Percentiles rank a stretch among this genome's conserved stretches.
Evolutionary conservation across 2,888 invertebrate species (phyloP).

Genomic region (Agrotis ipsilon): DNA sequence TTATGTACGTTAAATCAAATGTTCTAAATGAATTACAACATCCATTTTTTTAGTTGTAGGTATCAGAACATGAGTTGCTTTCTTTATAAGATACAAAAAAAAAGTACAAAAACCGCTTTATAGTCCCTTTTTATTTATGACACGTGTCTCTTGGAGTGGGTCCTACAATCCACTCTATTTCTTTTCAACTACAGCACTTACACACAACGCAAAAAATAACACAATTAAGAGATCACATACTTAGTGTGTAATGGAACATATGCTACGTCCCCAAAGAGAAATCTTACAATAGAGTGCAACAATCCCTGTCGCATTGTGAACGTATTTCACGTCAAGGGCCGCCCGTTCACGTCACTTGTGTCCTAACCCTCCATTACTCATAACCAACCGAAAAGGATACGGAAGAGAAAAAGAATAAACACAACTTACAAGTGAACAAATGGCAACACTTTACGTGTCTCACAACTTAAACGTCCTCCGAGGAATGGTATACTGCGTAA

Average conservation of each 20-base stretch:
- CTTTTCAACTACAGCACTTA: background rate
- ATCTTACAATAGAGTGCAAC: slow-evolving; percentile 74
- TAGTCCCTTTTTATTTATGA: background rate
- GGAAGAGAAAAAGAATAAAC: slow-evolving; percentile 83
- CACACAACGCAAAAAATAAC: slow-evolving; percentile 21
- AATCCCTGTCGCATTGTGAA: slow-evolving; percentile 78
- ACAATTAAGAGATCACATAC: slow-evolving; percentile 57
- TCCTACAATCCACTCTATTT: background rate
- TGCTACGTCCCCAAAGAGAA: slow-evolving; percentile 63
- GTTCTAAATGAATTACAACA: background rate
- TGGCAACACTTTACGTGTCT: slow-evolving; percentile 87
- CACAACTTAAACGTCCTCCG: slow-evolving; percentile 84
- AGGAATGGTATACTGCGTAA: slow-evolving; percentile 85
- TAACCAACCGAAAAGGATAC: slow-evolving; percentile 80
- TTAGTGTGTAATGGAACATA: slow-evolving; percentile 51
- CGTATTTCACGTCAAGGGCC: slow-evolving; percentile 78
- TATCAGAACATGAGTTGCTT: background rate
- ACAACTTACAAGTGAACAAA: slow-evolving; percentile 85
- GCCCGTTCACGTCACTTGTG: slow-evolving; percentile 76
- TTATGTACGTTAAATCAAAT: background rate
- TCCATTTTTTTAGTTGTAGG: background rate
- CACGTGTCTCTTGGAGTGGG: background rate
- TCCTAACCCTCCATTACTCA: slow-evolving; percentile 83
- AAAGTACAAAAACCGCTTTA: background rate
- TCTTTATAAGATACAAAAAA: background rate